phyloP scores from a whole-genome alignment of 2,113 vertebrate genomes.

The Tonatia bakeri region DNA sequence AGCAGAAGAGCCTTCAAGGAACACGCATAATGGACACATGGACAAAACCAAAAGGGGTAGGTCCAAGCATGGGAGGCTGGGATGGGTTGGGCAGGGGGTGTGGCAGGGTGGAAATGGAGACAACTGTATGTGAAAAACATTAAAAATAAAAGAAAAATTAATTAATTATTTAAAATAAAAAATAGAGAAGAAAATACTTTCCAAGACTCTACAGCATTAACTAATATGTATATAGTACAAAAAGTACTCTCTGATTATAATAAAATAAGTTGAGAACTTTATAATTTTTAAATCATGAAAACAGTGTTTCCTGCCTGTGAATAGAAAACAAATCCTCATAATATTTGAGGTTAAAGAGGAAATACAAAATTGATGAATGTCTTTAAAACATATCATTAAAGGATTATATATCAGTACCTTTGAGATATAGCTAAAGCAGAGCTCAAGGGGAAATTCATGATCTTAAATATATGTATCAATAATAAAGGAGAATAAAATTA shows the following conservation, averaged over 20 bases:
- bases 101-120: too few relatives aligned
- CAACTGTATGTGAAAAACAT: too few relatives aligned
- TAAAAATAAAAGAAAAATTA: too few relatives aligned
- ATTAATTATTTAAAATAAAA: not conserved
- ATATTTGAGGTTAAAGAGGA: not conserved
- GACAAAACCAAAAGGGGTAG: too few relatives aligned
- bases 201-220: not conserved
- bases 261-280: not conserved
- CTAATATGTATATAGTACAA: not conserved
- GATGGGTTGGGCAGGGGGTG: too few relatives aligned
- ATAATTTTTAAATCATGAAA: not conserved
- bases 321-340: not conserved
- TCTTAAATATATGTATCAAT: not conserved
- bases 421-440: not conserved
- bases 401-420: not conserved
- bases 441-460: not conserved
- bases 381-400: not conserved
- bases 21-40: too few relatives aligned
- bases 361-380: not conserved
- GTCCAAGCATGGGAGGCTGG: too few relatives aligned
- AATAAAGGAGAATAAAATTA: not conserved
- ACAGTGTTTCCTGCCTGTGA: not conserved
- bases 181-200: not conserved
- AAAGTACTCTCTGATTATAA: not conserved
- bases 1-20: too few relatives aligned